phyloP scores from a whole-genome alignment of 2,113 vertebrate genomes.

The Strigops habroptila region DNA sequence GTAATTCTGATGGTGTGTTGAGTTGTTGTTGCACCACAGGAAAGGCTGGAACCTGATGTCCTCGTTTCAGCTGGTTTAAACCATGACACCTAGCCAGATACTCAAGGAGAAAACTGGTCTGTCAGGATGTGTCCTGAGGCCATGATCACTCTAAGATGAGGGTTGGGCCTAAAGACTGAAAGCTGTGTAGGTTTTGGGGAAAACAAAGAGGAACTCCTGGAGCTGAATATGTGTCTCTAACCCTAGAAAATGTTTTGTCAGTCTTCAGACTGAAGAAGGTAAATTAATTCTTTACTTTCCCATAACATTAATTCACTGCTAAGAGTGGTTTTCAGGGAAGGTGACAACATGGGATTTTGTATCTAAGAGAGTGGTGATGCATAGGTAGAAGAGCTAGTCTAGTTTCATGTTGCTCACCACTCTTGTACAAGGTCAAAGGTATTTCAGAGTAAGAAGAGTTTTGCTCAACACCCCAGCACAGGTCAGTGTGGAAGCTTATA shows the following conservation, averaged over 20 bases:
- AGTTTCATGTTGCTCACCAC: neutral
- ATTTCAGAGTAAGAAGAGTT: neutral
- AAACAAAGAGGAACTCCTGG: neutral
- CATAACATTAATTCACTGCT: neutral
- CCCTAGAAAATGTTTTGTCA: neutral
- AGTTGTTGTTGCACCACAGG: neutral
- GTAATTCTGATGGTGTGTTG: neutral
- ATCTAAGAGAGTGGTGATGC: neutral
- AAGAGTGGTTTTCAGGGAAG: neutral
- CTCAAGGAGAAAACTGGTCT: neutral
- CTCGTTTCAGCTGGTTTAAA: neutral
- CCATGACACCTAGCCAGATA: neutral
- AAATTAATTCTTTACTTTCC: neutral
- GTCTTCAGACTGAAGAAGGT: neutral
- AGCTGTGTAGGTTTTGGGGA: neutral
- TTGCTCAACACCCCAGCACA: neutral
- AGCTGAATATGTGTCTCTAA: neutral
- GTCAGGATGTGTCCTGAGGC: neutral
- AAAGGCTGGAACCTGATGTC: neutral
- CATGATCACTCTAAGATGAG: neutral
- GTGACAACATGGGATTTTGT: neutral
- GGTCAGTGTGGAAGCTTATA: neutral
- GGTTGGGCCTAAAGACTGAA: neutral
- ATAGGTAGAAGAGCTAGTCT: neutral
- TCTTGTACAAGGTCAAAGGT: neutral